Percentiles rank a stretch among this genome's conserved stretches.
phyloP scores from a whole-genome alignment of 2,113 vertebrate genomes.

The Eonycteris spelaea region DNA sequence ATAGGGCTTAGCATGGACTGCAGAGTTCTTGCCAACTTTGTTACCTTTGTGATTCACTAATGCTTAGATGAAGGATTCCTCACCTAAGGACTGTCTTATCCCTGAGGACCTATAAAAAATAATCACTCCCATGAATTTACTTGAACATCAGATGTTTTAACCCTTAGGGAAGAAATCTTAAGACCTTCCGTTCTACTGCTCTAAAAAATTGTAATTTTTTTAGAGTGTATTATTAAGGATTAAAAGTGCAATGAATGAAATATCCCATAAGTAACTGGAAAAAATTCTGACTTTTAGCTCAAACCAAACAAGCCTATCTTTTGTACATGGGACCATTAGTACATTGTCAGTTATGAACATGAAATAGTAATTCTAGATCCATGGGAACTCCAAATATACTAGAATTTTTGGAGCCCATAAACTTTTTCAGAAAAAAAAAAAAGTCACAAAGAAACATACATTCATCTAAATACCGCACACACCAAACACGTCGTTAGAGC shows the following conservation, averaged over 20 bases:
- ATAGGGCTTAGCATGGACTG: background rate
- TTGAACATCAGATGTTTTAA: background rate
- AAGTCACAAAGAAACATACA: background rate
- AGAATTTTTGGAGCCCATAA: background rate
- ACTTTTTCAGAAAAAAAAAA: slow-evolving; percentile 23
- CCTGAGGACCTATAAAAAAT: background rate
- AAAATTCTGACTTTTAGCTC: background rate
- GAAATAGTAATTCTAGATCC: background rate
- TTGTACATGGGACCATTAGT: background rate
- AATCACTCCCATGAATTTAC: background rate
- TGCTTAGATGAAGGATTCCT: background rate
- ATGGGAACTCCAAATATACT: background rate
- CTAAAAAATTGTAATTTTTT: slow-evolving; percentile 22
- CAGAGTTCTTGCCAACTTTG: background rate
- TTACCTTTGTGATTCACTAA: background rate
- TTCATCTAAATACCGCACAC: background rate
- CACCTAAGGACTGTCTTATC: background rate
- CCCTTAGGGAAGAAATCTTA: background rate
- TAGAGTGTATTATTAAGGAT: background rate
- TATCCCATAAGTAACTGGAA: background rate
- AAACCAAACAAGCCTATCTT: background rate
- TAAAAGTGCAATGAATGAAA: background rate
- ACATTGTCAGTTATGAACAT: background rate
- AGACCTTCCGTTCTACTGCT: background rate
- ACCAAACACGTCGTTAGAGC: background rate